phyloP scores from a whole-genome alignment of 2,888 invertebrate genomes.

The Oxystoma pomonae region DNA sequence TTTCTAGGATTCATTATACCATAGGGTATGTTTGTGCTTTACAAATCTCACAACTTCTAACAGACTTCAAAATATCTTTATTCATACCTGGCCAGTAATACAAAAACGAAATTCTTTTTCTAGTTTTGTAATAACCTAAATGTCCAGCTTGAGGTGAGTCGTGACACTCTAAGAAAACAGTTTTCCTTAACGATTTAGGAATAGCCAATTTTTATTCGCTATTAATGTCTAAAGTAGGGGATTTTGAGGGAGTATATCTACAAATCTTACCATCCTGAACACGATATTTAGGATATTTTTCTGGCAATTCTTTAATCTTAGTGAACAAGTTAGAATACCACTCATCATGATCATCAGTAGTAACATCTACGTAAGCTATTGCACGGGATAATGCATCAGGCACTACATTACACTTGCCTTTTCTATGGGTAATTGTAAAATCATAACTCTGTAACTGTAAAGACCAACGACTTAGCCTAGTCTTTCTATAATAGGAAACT shows the following conservation, averaged over 20 bases:
- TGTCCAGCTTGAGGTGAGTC: conserved; percentile 16
- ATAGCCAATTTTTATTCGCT: conserved; percentile 16
- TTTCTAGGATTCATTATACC: conserved; percentile 14
- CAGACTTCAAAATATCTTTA: conserved; percentile 10
- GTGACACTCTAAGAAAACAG: conserved; percentile 9
- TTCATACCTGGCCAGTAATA: conserved; percentile 17
- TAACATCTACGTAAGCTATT: conserved; percentile 4
- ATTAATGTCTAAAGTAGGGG: conserved; percentile 8
- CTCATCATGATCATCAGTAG: conserved; percentile 4
- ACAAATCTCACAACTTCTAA: conserved; percentile 13
- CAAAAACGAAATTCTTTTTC: conserved; percentile 1
- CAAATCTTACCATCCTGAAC: conserved; percentile 19
- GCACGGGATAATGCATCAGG: conserved; percentile 17
- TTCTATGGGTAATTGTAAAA: conserved; percentile 24
- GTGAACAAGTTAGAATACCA: conserved; percentile 14
- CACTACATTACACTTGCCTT: conserved; percentile 16
- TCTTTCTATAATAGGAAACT: too few relatives aligned
- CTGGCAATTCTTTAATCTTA: conserved; percentile 10
- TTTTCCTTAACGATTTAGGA: conserved; percentile 10
- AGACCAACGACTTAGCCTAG: too few relatives aligned
- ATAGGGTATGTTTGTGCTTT: conserved; percentile 12
- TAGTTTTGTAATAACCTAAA: conserved; percentile 15
- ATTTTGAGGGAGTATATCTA: conserved; percentile 14
- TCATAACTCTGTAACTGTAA: conserved; percentile 21
- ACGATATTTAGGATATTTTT: conserved; percentile 22